Conservation (phyloP, 2,888 invertebrate genomes). For the Macropis europaea region DNA sequence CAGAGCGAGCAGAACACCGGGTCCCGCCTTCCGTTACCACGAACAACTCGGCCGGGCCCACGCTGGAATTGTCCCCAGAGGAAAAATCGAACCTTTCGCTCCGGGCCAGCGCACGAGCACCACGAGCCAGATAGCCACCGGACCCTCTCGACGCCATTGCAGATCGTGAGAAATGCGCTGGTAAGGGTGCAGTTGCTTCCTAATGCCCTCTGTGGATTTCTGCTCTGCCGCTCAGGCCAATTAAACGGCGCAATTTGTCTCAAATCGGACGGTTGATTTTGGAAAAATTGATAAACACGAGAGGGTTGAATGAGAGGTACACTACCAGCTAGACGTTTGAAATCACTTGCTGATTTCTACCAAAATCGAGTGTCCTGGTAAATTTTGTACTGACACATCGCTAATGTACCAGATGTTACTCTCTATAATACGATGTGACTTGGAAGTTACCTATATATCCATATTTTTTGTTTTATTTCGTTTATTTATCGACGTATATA, state of each 20-base stretch:
- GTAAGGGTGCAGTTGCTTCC: neutral
- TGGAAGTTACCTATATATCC: no score
- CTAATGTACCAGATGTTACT: no score
- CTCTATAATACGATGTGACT: no score
- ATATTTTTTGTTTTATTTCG: no score
- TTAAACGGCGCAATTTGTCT: slow-evolving; percentile 1
- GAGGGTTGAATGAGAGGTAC: no score
- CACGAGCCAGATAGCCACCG: slow-evolving; percentile 36
- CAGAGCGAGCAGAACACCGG: slow-evolving; percentile 42
- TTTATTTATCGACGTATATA: no score
- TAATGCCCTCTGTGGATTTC: neutral
- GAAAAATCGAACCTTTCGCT: slow-evolving; percentile 40
- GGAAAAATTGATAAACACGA: no score
- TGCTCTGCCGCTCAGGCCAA: neutral
- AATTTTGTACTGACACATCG: no score
- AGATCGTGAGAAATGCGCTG: slow-evolving; percentile 45
- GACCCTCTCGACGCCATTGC: slow-evolving; percentile 5
- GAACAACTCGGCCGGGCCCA: slow-evolving; percentile 8
- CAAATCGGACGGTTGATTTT: no score
- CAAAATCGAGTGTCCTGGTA: no score
- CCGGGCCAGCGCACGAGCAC: slow-evolving; percentile 25
- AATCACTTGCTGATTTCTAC: no score
- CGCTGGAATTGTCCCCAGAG: neutral
- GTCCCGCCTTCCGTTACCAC: slow-evolving; percentile 47
- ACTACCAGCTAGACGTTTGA: no score